Conservation (phyloP, 2,797 vertebrate genomes). For the Rhynchotus rufescens region DNA sequence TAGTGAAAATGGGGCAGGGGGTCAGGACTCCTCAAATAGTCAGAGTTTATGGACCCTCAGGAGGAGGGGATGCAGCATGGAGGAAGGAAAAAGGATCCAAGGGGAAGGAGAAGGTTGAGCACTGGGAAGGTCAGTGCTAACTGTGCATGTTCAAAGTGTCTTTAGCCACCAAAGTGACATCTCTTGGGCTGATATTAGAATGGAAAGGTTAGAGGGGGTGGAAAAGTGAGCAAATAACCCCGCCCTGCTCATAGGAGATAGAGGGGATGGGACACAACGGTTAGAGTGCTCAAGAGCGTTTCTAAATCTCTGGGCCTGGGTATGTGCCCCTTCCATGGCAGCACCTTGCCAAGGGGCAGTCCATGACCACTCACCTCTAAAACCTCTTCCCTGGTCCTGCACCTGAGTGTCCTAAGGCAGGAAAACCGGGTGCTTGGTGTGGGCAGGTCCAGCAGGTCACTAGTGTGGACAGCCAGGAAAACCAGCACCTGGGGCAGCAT, state of each 20-base stretch:
- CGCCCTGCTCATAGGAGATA: neutral
- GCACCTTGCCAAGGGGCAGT: neutral
- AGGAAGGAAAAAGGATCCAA: neutral
- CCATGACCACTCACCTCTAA: neutral
- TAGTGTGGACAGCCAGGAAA: no score
- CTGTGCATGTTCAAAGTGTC: neutral
- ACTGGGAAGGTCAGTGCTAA: neutral
- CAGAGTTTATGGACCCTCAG: neutral
- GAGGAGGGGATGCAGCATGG: neutral
- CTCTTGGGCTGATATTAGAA: neutral
- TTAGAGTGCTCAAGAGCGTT: neutral
- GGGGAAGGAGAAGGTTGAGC: neutral
- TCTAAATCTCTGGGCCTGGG: neutral
- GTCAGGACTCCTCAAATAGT: neutral
- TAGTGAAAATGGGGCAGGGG: neutral
- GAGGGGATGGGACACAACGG: neutral
- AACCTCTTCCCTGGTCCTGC: neutral
- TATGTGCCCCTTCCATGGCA: neutral
- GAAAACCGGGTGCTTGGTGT: neutral
- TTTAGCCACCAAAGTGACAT: neutral
- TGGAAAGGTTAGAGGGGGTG: neutral
- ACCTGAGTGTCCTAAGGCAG: neutral
- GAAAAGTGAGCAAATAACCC: neutral
- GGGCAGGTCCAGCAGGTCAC: neutral
- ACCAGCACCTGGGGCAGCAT: no score